Evolutionary conservation across 1,140 invertebrate genomes (phyloP).

Genomic region (Drosophila mojavensis): DNA sequence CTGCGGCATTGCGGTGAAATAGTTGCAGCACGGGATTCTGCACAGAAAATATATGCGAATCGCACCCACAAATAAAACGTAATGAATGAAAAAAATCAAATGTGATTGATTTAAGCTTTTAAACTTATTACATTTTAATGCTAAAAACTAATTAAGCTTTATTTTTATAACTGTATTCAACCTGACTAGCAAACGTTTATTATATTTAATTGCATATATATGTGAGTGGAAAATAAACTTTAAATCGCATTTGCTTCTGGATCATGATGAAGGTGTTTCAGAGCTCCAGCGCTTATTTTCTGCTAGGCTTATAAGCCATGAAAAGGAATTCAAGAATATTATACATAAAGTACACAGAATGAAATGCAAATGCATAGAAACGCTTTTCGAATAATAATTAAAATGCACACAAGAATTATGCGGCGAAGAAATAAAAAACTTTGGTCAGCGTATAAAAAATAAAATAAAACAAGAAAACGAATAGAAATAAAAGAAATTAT

Average conservation of each 20-base stretch:
- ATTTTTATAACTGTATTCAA: not conserved
- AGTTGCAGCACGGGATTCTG: constrained; percentile 5
- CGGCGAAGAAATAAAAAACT: constrained; percentile 33
- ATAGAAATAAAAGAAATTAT: constrained; percentile 70
- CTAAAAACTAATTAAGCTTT: not conserved
- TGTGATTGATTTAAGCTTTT: not conserved
- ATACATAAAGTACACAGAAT: constrained; percentile 3
- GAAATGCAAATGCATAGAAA: constrained; percentile 53
- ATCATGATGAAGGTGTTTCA: too few species aligned
- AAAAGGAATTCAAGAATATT: not conserved
- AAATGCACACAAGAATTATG: constrained; percentile 63
- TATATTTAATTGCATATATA: too few species aligned
- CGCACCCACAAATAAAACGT: not conserved
- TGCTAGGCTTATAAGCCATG: not conserved
- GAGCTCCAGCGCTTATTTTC: too few species aligned
- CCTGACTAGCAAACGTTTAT: too few species aligned
- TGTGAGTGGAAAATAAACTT: too few species aligned
- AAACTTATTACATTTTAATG: not conserved
- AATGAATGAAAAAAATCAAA: constrained; percentile 3
- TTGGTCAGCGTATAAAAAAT: constrained; percentile 43
- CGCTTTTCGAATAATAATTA: constrained; percentile 70
- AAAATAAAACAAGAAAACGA: constrained; percentile 47
- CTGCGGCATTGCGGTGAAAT: constrained; percentile 12
- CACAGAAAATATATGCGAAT: not conserved
- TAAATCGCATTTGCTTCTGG: too few species aligned